Conservation (phyloP, 1,140 invertebrate genomes). For the Ylistrum balloti region DNA sequence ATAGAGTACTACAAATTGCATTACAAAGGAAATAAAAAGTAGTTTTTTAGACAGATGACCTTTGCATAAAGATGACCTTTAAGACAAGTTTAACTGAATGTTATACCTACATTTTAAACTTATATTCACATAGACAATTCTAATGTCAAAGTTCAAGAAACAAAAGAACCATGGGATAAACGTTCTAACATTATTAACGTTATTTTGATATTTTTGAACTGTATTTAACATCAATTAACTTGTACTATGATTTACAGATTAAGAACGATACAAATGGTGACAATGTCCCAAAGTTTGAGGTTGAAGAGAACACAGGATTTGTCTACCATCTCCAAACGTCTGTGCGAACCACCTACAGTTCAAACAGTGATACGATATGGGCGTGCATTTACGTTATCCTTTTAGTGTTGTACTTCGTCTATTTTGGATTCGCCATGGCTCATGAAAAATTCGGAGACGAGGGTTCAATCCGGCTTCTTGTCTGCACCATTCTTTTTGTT, state of each 20-base stretch:
- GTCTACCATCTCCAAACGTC: background rate
- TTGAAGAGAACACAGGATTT: constrained; percentile 1
- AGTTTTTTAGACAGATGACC: no score
- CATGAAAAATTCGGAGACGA: constrained; percentile 75
- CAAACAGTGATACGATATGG: background rate
- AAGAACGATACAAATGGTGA: background rate
- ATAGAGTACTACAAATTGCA: no score
- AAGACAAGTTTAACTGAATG: no score
- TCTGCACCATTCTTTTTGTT: constrained; percentile 64
- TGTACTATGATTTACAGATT: background rate
- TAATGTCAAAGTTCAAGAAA: no score
- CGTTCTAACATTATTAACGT: no score
- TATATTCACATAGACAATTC: no score
- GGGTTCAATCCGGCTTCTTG: constrained; percentile 71
- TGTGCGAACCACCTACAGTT: background rate
- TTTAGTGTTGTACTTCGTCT: constrained; percentile 51
- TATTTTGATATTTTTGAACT: no score
- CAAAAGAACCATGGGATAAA: no score
- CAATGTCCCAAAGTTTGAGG: background rate
- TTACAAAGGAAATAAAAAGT: no score
- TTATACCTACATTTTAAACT: no score
- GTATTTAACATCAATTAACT: no score
- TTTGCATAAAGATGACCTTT: no score
- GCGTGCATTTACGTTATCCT: background rate
- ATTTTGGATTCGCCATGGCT: constrained; percentile 53